Evolutionary conservation across 2,113 vertebrate species (phyloP), one percentile per base, ranked within the genome.

Genomic region (Spermophilus dauricus): DNA sequence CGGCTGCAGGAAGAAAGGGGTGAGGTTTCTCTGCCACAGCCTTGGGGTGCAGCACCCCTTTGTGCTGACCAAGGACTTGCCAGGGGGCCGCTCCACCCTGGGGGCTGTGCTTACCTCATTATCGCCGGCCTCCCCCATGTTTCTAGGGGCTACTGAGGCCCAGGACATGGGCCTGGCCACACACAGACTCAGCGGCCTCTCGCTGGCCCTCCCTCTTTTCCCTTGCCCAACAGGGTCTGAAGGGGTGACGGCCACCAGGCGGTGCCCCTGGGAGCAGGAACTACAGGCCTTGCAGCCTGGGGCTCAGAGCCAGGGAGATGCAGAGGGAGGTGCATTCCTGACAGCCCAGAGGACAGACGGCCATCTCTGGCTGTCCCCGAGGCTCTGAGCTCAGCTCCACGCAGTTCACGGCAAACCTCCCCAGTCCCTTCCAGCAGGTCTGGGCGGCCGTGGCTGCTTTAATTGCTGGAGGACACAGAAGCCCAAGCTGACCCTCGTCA

Each of bases 181-280:
- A 18, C 53, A 2, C 1, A 4, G 28, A 1, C 18, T 28, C n/a
- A 12, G 6, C 2, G 34, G 48, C 22, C 51, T 7, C 11, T 0
- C 2, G 1, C 1, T 5, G 0, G 6, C 61, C 13, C 16, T 0
- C 1, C 4, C 20, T 4, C 26, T n/a, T 7, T 51, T 16, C 30
- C 30, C 22, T 5, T 0, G 6, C 18, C 48, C 48, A 51, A 51
- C 2, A 13, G 2, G 11, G 48, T 45, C 42, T 45, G 42, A 45
- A 45, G 7, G 42, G 42, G 42, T 45, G 42, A 45, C 42, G 7
- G 42, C 42, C 42, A 45, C 42, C 42, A 45, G 42, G 42, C 42
- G 8, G 6, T 45, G 42, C 42, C 42, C 42, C 42, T 8, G 6
- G 42, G 42, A 45, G 42, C 42, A 45, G 42, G 42, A 45, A 45